phyloP scores from a whole-genome alignment of 2,888 invertebrate genomes.

The Trilocha varians region DNA sequence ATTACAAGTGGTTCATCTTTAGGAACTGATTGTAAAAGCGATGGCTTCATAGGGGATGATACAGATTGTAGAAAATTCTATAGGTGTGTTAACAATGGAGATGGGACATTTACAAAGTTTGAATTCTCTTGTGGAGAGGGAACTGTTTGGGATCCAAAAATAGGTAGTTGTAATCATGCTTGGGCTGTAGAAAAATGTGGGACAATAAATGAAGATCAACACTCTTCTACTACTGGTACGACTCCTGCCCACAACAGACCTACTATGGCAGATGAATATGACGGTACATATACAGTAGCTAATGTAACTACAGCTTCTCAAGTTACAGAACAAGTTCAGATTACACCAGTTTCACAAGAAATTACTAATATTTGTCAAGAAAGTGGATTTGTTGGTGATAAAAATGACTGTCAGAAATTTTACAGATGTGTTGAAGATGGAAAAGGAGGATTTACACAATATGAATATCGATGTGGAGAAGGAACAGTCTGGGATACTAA shows the following conservation, averaged over 20 bases:
- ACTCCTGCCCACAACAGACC: conserved; percentile 13
- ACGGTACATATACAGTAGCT: conserved; percentile 14
- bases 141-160: conserved; percentile 74
- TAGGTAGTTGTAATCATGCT: conserved; percentile 73
- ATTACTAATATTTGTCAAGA: conserved; percentile 20
- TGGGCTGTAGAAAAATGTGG: conserved; percentile 53
- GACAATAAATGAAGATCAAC: conserved; percentile 8
- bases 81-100: conserved; percentile 77
- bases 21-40: background rate
- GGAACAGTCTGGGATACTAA: conserved; percentile 85
- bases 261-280: conserved; percentile 12
- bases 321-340: conserved; percentile 9
- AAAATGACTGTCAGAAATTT: conserved; percentile 80
- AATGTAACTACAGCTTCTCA: conserved; percentile 9
- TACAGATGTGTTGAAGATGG: conserved; percentile 82
- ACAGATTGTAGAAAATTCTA: conserved; percentile 76
- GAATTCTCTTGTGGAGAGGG: conserved; percentile 79
- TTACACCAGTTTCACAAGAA: conserved; percentile 13
- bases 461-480: conserved; percentile 81
- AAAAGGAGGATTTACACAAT: conserved; percentile 73
- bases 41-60: conserved; percentile 75
- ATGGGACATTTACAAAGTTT: conserved; percentile 70
- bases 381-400: conserved; percentile 80
- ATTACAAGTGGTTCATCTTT: background rate
- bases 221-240: conserved; percentile 14